Base-by-base conservation (phyloP, 2,888 invertebrate genomes). In the Orthonevra nobilis region DNA sequence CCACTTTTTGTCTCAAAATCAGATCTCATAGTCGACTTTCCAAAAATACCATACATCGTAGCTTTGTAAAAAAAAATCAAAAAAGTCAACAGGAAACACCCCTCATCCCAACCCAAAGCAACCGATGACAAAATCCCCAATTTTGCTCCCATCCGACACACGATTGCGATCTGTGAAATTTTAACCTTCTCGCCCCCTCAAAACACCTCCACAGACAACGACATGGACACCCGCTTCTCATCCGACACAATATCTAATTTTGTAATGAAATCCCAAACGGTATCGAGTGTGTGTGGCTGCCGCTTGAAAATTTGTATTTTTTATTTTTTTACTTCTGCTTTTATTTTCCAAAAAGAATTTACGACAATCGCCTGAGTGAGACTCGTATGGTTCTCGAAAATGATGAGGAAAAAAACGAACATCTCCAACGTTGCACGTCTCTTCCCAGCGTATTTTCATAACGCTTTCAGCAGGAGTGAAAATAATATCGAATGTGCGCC, bases 361-460 rank as follows among this genome's bases (percentile, higher is more conserved):
- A 75, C 61, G 70, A 75, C 63, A 66, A 42, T 34, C 42, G 54
- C 19, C 3, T 36, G 66, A 66, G 42, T 60, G 56, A 83, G 83
- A 83, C 23, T 23, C 5, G 82, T 34, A 26, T 42, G 61, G 7
- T 82, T 83, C 82, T 83, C 82, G 79, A 82, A 83, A 83, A 83
- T 82, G 81, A 79, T n/a, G n/a, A n/a, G n/a, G n/a, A n/a, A n/a
- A n/a, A n/a, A n/a, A n/a, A n/a, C n/a, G n/a, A 50, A 0, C 5
- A 36, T 60, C 32, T 44, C 58, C 32, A 64, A 48, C 64, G 64
- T 64, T 72, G 72, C 64, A 56, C 56, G 64, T 34, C 15, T 44
- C 32, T 58, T 44, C 40, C 28, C 42, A 28, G 42, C 42, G 64
- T 34, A 30, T 44, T 42, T 58, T 44, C 40, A 42, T 56, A 28